These are phyloP conservation scores for Pseudorhombus dupliciocellatus DNA, from an alignment of 2,113 vertebrate species.

Conservation along the genomic window DNA sequence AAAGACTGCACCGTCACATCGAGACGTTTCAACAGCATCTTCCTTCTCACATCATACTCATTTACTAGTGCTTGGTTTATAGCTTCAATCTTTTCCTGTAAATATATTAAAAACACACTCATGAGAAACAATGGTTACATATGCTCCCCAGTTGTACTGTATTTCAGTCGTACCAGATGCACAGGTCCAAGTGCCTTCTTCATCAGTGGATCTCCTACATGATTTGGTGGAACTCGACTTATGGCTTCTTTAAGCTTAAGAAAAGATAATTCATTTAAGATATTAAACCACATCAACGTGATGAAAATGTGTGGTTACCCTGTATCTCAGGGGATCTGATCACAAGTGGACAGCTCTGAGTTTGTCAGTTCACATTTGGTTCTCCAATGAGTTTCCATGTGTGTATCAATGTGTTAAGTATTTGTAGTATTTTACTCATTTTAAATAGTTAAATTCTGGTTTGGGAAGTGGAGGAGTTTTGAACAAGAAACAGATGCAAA, in stretches of 20 bases:
- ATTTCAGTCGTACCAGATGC: conserved; percentile 85
- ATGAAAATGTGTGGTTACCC: no score
- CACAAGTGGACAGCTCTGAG: no score
- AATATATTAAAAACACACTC: conserved; percentile 20
- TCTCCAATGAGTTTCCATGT: no score
- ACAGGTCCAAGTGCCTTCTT: conserved; percentile 92
- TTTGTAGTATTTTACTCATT: no score
- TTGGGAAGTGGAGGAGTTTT: no score
- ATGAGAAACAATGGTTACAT: neutral
- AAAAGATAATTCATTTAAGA: neutral
- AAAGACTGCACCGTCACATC: conserved; percentile 99
- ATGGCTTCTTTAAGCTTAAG: conserved; percentile 93
- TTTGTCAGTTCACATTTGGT: no score
- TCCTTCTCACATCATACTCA: conserved; percentile 95
- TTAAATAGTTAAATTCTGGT: no score
- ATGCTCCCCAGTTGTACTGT: neutral
- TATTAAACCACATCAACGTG: no score
- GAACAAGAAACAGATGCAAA: no score
- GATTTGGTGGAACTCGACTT: conserved; percentile 88
- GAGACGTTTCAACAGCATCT: conserved; percentile 95
- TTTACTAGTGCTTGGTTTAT: conserved; percentile 96
- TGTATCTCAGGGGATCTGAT: no score
- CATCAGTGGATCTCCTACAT: conserved; percentile 91
- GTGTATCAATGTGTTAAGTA: no score
- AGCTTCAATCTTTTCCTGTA: conserved; percentile 95